phyloP scores from a whole-genome alignment of 2,113 vertebrate species.

The Isichthys henryi region DNA sequence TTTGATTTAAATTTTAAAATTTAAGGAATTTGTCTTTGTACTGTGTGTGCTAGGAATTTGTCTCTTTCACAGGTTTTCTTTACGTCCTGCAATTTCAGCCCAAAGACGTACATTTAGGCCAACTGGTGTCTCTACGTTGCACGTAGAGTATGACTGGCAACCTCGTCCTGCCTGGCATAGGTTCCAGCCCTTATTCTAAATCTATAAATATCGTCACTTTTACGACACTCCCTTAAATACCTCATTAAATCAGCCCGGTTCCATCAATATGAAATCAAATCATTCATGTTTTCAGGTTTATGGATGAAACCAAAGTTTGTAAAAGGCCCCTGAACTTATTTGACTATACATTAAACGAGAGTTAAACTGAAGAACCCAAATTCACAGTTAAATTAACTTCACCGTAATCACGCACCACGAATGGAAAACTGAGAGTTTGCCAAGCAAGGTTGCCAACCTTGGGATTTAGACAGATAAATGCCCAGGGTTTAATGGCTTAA shows the following conservation, averaged over 20 bases:
- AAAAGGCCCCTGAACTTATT: not conserved
- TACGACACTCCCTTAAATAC: not conserved
- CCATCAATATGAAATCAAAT: not conserved
- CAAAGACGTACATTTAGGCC: not conserved
- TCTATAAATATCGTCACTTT: not conserved
- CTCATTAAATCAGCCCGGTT: not conserved
- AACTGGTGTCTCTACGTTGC: not conserved
- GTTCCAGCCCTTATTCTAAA: not conserved
- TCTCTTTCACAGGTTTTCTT: not conserved
- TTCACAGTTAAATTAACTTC: not conserved
- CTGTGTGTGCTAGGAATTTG: not conserved
- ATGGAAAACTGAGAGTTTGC: not conserved
- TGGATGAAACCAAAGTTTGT: not conserved
- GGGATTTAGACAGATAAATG: not conserved
- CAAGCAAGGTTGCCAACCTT: not conserved
- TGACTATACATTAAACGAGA: not conserved
- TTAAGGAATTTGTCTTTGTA: not conserved
- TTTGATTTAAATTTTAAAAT: not conserved
- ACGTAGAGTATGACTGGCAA: not conserved
- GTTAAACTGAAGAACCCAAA: not conserved
- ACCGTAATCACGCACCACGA: not conserved
- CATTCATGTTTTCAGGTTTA: not conserved
- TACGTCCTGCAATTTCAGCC: not conserved
- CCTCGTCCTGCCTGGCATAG: not conserved
- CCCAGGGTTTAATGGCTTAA: conserved; percentile 3